Evolutionary conservation across 1,140 invertebrate genomes (phyloP), one percentile per base, ranked within the genome.

Genomic region (Drosophila trapezifrons): DNA sequence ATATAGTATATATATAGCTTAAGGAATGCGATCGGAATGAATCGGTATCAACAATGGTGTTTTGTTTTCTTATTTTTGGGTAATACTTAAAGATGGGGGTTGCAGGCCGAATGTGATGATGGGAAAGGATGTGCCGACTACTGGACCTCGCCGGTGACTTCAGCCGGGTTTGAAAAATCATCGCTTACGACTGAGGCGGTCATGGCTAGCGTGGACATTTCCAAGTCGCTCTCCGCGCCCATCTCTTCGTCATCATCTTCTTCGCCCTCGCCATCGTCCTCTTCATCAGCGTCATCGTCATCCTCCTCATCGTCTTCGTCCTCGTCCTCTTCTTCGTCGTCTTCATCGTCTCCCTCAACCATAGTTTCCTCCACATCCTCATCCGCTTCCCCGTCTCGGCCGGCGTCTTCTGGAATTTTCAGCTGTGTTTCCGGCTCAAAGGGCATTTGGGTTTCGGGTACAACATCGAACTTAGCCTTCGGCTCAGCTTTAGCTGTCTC

Each of bases 1-100:
- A 58, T 84, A 59, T 60, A 56, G 55, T 18, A 47, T 54, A 63
- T 54, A 63, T 62, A 78, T 83, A 74, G 57, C 55, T 78, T 86
- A 87, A 83, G 83, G 82, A 86, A 86, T 86, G 79, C 70, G 55
- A 64, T 83, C 49, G 84, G 83, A 86, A 87, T 87, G 78, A 46
- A 56, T 77, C 17, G 58, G 57, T 59, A 54, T 67, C 70, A 82
- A 76, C 75, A 78, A 76, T 62, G 64, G 46, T 78, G 6, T 77
- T 40, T 49, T 58, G 55, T 18, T 55, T 62, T 59, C 52, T 32
- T 40, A 59, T 10, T 43, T 59, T 37, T 29, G 56, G 57, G 51
- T 86, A 86, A 86, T 86, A 86, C 82, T 86, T 78, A 40, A 51
- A 49, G 40, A 73, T 75, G 60, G 58, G 37, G 17, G 3, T 22